Conservation (phyloP, 2,113 vertebrate genomes). For the Acanthochromis polyacanthus region DNA sequence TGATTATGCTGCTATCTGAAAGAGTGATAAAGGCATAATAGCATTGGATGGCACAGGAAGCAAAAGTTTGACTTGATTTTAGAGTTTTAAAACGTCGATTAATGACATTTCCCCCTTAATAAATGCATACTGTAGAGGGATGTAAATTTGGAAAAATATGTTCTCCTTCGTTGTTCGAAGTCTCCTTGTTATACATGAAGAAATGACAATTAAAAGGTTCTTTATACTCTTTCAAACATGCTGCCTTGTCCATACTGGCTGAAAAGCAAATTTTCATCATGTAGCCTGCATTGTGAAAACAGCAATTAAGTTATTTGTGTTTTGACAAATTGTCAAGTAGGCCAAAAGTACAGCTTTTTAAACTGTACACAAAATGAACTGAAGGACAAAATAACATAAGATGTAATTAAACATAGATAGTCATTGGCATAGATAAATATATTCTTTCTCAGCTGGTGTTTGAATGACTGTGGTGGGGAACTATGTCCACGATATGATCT, state of each 20-base stretch:
- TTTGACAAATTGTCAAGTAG: too few relatives aligned
- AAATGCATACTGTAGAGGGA: not conserved
- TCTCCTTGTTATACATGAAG: not conserved
- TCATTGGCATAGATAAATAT: not conserved
- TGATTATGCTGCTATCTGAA: slow-evolving; percentile 14
- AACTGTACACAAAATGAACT: not conserved
- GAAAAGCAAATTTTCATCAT: too few relatives aligned
- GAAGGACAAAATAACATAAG: too few relatives aligned
- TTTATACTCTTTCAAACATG: slow-evolving; percentile 2
- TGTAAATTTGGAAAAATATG: too few relatives aligned
- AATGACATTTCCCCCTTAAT: not conserved
- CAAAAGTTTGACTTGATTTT: slow-evolving; percentile 8
- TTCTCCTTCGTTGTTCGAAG: too few relatives aligned
- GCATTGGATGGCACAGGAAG: slow-evolving; percentile 13
- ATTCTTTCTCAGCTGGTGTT: slow-evolving; percentile 1
- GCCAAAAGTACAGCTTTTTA: not conserved
- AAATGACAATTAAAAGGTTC: not conserved
- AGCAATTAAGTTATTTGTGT: not conserved
- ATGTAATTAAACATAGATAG: too few relatives aligned
- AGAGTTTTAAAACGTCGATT: not conserved
- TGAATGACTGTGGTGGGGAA: slow-evolving; percentile 9
- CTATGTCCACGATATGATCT: slow-evolving; percentile 5
- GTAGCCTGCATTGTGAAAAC: not conserved
- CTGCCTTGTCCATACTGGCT: not conserved
- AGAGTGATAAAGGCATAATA: slow-evolving; percentile 1